Percentiles rank a stretch among this genome's conserved stretches.
Evolutionary conservation across 2,113 vertebrate species (phyloP).

Genomic region (Tragelaphus strepsiceros): DNA sequence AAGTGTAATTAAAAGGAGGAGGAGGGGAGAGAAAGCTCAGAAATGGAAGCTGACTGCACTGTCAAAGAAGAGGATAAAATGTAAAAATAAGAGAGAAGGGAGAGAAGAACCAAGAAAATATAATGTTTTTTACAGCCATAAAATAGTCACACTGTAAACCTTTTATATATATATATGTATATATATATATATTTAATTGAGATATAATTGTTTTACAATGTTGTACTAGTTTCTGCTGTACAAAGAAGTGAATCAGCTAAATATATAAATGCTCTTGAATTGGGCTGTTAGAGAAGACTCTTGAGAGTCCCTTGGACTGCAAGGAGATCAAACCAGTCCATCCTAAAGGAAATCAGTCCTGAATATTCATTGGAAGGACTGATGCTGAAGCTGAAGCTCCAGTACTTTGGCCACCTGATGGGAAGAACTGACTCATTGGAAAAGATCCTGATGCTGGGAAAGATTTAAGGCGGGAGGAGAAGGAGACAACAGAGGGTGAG

Average conservation of each 20-base stretch:
- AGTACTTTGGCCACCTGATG: no score
- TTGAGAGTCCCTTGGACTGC: neutral
- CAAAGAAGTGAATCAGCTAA: neutral
- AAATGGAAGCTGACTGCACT: neutral
- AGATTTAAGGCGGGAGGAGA: no score
- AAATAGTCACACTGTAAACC: neutral
- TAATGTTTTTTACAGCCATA: neutral
- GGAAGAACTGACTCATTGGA: no score
- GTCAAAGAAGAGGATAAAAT: neutral
- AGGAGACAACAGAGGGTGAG: no score
- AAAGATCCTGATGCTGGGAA: no score
- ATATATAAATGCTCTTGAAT: neutral
- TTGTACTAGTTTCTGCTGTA: neutral
- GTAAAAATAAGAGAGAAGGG: neutral
- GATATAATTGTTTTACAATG: neutral
- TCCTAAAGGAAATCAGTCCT: neutral
- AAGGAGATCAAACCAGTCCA: neutral
- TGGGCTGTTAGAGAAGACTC: neutral
- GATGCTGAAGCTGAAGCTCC: no score
- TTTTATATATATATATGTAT: neutral
- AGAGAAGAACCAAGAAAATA: neutral
- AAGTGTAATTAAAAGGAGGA: neutral
- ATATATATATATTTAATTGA: neutral
- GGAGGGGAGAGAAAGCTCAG: neutral
- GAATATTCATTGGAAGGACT: no score